These are phyloP conservation scores for Rhinogobio ventralis DNA, from an alignment of 2,797 vertebrate species.

Conservation along the genomic window DNA sequence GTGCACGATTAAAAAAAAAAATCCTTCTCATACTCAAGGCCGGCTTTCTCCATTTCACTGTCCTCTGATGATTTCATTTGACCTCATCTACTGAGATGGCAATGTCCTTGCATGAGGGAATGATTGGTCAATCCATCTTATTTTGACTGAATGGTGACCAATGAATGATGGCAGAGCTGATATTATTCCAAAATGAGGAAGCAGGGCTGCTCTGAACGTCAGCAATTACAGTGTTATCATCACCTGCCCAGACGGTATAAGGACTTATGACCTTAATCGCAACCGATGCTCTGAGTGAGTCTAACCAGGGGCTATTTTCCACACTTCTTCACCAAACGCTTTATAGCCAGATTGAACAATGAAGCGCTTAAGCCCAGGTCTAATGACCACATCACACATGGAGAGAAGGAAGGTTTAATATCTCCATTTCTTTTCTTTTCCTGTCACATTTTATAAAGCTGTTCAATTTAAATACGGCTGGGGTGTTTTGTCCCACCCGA, in stretches of 20 bases:
- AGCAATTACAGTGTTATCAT: conserved; percentile 65
- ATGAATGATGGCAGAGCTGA: conserved; percentile 63
- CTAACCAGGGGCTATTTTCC: conserved; percentile 41
- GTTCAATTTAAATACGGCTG: background rate
- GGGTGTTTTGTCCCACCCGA: background rate
- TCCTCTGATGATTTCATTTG: conserved; percentile 49
- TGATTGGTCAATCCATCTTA: conserved; percentile 53
- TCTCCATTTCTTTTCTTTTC: background rate
- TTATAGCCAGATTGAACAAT: conserved; percentile 23
- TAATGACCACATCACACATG: conserved; percentile 43
- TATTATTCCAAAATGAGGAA: conserved; percentile 65
- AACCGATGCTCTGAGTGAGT: conserved; percentile 52
- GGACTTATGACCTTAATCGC: conserved; percentile 42
- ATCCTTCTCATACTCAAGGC: background rate
- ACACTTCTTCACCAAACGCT: conserved; percentile 42
- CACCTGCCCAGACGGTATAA: conserved; percentile 57
- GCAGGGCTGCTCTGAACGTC: conserved; percentile 59
- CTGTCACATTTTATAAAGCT: conserved; percentile 19
- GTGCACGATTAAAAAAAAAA: conserved; percentile 1
- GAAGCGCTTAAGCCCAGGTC: conserved; percentile 51
- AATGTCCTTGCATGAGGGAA: conserved; percentile 48
- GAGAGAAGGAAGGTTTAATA: conserved; percentile 14
- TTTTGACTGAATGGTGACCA: conserved; percentile 58
- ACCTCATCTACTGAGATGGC: conserved; percentile 47
- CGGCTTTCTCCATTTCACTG: conserved; percentile 1